Conservation (phyloP, 2,797 vertebrate genomes). For the Acanthopagrus latus region DNA sequence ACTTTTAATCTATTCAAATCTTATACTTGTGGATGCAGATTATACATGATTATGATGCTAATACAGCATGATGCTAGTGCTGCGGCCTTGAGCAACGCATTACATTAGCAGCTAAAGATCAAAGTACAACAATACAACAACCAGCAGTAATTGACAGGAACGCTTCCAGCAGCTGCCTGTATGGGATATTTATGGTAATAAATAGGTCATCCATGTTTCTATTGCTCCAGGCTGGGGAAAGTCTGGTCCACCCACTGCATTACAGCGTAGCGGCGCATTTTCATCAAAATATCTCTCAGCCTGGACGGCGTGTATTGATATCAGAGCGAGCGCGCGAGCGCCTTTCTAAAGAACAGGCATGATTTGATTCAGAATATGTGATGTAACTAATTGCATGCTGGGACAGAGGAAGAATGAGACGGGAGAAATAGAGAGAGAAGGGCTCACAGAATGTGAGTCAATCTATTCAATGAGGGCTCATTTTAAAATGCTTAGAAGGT, state of each 20-base stretch:
- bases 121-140: constrained; percentile 77
- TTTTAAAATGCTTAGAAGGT: constrained; percentile 92
- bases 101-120: constrained; percentile 75
- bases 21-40: constrained; percentile 66
- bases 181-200: constrained; percentile 78
- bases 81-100: constrained; percentile 68
- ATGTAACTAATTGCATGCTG: constrained; percentile 88
- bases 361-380: constrained; percentile 86
- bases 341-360: constrained; percentile 56
- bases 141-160: constrained; percentile 74
- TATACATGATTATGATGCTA: constrained; percentile 72
- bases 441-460: constrained; percentile 82
- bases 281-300: constrained; percentile 51
- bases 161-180: constrained; percentile 67
- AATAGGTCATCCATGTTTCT: constrained; percentile 73
- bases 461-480: constrained; percentile 95
- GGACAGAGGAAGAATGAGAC: constrained; percentile 82
- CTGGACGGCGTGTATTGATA: constrained; percentile 52
- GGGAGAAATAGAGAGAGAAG: constrained; percentile 80
- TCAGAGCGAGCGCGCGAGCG: constrained; percentile 19
- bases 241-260: constrained; percentile 68
- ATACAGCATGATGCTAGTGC: constrained; percentile 64
- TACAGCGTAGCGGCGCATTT: constrained; percentile 53
- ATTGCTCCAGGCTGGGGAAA: constrained; percentile 53
- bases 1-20: constrained; percentile 61